Evolutionary conservation across 2,113 vertebrate species (phyloP).

Genomic region (Todiramphus chloris): DNA sequence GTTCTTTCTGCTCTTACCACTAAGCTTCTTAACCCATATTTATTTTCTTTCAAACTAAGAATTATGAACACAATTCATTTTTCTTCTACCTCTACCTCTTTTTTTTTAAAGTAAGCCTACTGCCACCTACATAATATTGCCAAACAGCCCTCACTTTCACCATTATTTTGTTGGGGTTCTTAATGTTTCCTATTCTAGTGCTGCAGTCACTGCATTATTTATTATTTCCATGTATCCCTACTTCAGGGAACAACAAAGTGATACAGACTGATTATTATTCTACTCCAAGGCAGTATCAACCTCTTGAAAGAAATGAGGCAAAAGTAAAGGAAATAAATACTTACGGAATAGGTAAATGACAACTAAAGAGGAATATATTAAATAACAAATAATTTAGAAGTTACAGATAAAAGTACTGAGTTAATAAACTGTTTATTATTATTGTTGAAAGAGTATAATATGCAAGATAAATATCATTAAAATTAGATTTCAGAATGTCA

Average conservation of each 20-base stretch:
- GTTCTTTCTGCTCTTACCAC: background rate
- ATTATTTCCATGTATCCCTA: background rate
- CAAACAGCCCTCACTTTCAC: background rate
- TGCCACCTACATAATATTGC: background rate
- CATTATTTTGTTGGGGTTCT: background rate
- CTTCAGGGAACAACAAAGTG: background rate
- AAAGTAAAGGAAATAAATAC: background rate
- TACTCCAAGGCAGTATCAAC: background rate
- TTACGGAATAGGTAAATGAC: background rate
- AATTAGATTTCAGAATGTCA: background rate
- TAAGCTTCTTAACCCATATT: background rate
- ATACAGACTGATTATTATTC: background rate
- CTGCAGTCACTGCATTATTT: slow-evolving; percentile 20
- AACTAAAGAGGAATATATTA: background rate
- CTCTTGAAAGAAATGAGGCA: background rate
- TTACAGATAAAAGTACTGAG: background rate
- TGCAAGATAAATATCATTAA: background rate
- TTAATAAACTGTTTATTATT: background rate
- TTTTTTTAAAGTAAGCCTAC: background rate
- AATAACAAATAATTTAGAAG: background rate
- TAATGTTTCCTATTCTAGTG: background rate
- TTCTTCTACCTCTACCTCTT: background rate
- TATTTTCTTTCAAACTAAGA: background rate
- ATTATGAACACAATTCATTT: background rate
- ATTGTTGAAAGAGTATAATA: background rate